A percentile compares a stretch with the other conserved stretches of the same genome.
Conservation (phyloP, 2,888 invertebrate genomes). For the Cartodere bifasciata region DNA sequence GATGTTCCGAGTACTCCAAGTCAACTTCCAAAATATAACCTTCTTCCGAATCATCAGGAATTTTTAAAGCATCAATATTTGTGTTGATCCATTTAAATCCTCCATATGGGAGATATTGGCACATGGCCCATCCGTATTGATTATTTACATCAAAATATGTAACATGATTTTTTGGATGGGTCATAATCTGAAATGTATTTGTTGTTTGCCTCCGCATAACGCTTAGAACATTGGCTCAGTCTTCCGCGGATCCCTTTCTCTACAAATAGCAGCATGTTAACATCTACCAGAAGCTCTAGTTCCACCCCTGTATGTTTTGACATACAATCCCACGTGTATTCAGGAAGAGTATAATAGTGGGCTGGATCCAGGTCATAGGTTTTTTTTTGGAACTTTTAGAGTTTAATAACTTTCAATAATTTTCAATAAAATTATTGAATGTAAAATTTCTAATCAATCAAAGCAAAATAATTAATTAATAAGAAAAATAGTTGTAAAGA, state of each 20-base stretch:
- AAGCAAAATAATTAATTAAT: no score
- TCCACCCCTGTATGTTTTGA: constrained; percentile 17
- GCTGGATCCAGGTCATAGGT: constrained; percentile 24
- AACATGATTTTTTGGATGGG: constrained; percentile 2
- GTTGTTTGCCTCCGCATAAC: constrained; percentile 27
- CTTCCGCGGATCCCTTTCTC: constrained; percentile 25
- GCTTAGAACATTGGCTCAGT: constrained; percentile 19
- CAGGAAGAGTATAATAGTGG: constrained; percentile 22
- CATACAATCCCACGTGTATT: constrained; percentile 22
- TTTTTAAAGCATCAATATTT: constrained; percentile 1
- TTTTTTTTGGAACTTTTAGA: no score
- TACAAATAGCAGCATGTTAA: constrained; percentile 23
- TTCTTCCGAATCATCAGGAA: constrained; percentile 5
- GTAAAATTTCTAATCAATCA: no score
- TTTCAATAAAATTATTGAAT: no score
- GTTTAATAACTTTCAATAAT: no score
- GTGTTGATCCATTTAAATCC: constrained; percentile 10
- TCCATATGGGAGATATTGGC: constrained; percentile 8
- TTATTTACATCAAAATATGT: constrained; percentile 6
- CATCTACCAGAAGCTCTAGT: constrained; percentile 21
- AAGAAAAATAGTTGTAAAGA: no score
- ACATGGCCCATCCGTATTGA: constrained; percentile 13
- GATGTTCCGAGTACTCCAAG: no score
- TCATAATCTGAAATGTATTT: constrained; percentile 22
- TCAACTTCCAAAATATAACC: constrained; percentile 19